Evolutionary conservation across 2,888 invertebrate genomes (phyloP), one percentile per base, ranked within the genome.

Genomic region (Oeneis ivallda): DNA sequence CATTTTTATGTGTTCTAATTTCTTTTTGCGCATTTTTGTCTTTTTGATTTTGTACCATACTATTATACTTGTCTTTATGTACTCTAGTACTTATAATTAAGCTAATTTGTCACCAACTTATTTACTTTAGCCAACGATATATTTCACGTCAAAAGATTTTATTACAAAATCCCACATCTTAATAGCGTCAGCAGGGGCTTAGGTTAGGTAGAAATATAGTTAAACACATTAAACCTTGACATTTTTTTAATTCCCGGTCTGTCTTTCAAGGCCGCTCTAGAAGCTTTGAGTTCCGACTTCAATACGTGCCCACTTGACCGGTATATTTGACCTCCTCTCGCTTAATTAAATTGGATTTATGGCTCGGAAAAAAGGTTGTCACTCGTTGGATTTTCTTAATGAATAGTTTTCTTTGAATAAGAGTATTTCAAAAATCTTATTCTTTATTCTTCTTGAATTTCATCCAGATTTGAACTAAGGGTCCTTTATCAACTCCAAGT

Each of bases 251-350:
- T 37, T 57, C 49, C 52, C 26, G 13, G 50, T 56, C 43, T n/a
- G 43, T 41, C 43, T 47, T 9, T 53, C 26, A 43, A 41, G 57
- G 50, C 50, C 43, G 41, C 13, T 39, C 50, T 57, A 64, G 50
- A 64, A 61, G 52, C 64, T 67, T 53, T 59, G 57, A 60, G 60
- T 45, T 59, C 56, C 37, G 26, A 43, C 50, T n/a, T 64, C 56
- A 57, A 65, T 65, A 65, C 54, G 58, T 45, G 57, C 39, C 57
- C 62, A 58, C 67, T 67, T 67, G 65, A 67, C 67, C 67, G 67
- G 61, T 15, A 56, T 61, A 52, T 64, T 61, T 47, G 37, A 39
- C 60, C 34, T 41, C 34, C 41, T 19, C 56, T 57, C 39, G 41
- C 45, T 58, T 67, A 57, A 65, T 67, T 67, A 65, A 65, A 62